phyloP scores from a whole-genome alignment of 2,888 invertebrate genomes.

The Eupithecia centaureata region DNA sequence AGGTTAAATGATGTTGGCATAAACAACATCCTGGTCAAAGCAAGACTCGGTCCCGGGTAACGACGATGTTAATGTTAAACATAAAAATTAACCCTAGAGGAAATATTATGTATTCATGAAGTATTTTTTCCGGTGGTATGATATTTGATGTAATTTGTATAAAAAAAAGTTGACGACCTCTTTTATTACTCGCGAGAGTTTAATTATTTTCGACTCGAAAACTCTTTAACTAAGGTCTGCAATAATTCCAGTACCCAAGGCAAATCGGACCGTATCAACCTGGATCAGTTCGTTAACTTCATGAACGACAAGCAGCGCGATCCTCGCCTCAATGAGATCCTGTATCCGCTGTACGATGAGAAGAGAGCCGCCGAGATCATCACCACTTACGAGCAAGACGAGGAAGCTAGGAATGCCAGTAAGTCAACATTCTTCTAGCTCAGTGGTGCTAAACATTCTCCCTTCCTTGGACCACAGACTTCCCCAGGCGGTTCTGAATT shows the following conservation, averaged over 20 bases:
- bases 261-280: slow-evolving; percentile 93
- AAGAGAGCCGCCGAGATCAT: slow-evolving; percentile 97
- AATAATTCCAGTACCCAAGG: slow-evolving; percentile 89
- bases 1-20: no score
- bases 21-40: no score
- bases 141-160: no score
- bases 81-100: no score
- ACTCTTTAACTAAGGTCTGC: background rate
- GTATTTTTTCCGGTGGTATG: no score
- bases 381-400: slow-evolving; percentile 94
- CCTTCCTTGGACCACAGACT: background rate
- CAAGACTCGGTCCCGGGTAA: no score
- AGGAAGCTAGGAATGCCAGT: slow-evolving; percentile 89
- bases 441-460: no score
- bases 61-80: no score
- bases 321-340: slow-evolving; percentile 98
- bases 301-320: slow-evolving; percentile 99
- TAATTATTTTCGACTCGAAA: background rate
- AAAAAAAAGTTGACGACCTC: no score
- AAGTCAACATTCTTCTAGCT: slow-evolving; percentile 53
- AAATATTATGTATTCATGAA: no score
- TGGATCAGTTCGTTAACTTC: slow-evolving; percentile 95
- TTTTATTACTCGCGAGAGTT: no score
- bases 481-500: no score
- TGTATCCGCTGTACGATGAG: slow-evolving; percentile 98